These are phyloP conservation scores for Emydocephalus ijimae DNA, from an alignment of 2,113 vertebrate species.

Conservation along the genomic window DNA sequence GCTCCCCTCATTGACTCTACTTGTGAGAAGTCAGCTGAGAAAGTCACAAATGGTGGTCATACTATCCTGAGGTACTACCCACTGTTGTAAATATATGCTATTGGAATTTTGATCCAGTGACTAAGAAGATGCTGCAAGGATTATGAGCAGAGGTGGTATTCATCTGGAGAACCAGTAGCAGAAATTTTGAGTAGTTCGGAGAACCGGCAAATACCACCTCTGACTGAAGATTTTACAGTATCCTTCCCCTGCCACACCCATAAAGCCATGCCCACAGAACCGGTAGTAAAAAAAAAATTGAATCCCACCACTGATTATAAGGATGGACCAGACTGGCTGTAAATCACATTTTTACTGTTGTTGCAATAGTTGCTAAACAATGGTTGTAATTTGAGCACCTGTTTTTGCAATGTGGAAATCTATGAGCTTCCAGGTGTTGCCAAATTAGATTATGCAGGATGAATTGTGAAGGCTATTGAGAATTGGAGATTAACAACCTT, in stretches of 20 bases:
- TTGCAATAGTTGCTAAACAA: background rate
- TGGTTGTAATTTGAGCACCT: background rate
- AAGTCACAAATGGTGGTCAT: background rate
- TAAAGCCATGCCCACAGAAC: no score
- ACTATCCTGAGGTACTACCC: background rate
- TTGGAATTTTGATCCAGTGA: background rate
- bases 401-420: background rate
- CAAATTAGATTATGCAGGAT: background rate
- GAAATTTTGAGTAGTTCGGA: no score
- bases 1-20: background rate
- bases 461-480: background rate
- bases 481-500: background rate
- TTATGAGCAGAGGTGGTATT: no score
- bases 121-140: background rate
- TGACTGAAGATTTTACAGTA: no score
- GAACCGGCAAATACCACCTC: no score
- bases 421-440: background rate
- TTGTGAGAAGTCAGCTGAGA: background rate
- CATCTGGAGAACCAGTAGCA: no score
- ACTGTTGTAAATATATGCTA: background rate
- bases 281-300: no score
- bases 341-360: background rate
- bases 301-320: background rate
- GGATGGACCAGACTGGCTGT: background rate
- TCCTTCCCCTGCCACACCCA: no score